Evolutionary conservation across 2,113 vertebrate genomes (phyloP), one percentile per base, ranked within the genome.

Genomic region (Alosa alosa): DNA sequence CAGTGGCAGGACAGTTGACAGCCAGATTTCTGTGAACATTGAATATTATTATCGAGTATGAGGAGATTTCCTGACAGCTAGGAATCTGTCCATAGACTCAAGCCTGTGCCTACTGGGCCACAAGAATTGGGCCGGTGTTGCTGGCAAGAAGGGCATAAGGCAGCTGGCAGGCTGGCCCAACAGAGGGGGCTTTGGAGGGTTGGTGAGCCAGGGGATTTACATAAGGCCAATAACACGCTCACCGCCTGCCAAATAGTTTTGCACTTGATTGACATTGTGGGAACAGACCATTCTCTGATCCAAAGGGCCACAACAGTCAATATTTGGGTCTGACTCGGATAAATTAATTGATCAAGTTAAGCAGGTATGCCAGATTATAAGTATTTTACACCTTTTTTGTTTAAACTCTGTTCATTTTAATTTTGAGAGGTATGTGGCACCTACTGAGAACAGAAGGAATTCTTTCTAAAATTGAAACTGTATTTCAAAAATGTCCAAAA

Each of bases 31-130:
- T 82, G 44, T 13, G 84, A 84, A 72, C 20, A 4, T 57, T 18
- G 17, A 49, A 18, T 55, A 17, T 83, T 78, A 22, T 78, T 82
- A 55, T 84, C 18, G 47, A 87, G 85, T 82, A 84, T 60, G 86
- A 49, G 78, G 64, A 84, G 10, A 57, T 83, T 86, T 81, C 82
- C 60, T 60, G 68, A 52, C 31, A 84, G 68, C 68, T 85, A 55
- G 20, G 64, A 52, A 88, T 82, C 57, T 82, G 82, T 44, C 50
- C 68, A 49, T 86, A 83, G 22, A 45, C 68, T 6, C 36, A 13
- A n/a, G 82, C 6, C 68, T 84, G 60, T 47, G 84, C 83, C 44
- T 86, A 6, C 45, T 25, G 49, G 84, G 81, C 57, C 60, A 60
- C 84, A 82, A 83, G 13, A 55, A 55, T 82, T 52, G 68, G 46